Evolutionary conservation across 2,797 vertebrate species (phyloP), one percentile per base, ranked within the genome.

Genomic region (Pyrocephalus nanus): DNA sequence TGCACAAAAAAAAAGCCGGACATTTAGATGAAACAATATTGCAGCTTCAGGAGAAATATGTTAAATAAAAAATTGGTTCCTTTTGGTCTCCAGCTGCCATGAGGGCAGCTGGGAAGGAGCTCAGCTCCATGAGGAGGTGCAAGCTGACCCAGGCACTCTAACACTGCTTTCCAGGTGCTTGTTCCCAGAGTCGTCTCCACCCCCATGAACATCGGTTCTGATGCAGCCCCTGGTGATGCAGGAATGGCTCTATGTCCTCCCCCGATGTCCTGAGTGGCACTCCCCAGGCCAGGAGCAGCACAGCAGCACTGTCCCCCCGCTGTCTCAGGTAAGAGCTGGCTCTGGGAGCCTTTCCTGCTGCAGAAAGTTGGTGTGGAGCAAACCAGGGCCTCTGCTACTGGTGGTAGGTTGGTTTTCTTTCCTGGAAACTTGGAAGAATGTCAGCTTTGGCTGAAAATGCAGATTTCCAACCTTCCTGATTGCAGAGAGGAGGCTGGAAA

Each of bases 141-240:
- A 73, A 14, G 62, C 75, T 86, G 79, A 95, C 58, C 51, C 48
- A 15, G 73, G 25, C 62, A 42, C 55, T 90, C 29, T 87, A 18
- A 29, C 0, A 0, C 53, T 95, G 77, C 86, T 45, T 97, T 97
- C 29, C 91, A 98, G 97, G 97, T 96, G 83, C 81, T 92, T 3
- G 57, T 78, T 90, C 78, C 73, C 86, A 43, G 66, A 40, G 26
- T 36, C 32, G 57, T 66, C 80, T 73, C 95, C 76, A 47, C 80
- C 81, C 86, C 90, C 94, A 97, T 98, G 97, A 96, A 10, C 92
- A 61, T 73, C 58, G 4, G 95, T 91, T 96, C 97, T 97, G 75
- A 98, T 98, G 98, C 97, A 98, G 96, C 95, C 97, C 48, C 94
- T 98, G 98, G 98, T 98, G 97, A 98, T 98, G 98, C 98, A 98